These are phyloP conservation scores for Clamator glandarius DNA, from an alignment of 2,797 vertebrate species.

Conservation along the genomic window DNA sequence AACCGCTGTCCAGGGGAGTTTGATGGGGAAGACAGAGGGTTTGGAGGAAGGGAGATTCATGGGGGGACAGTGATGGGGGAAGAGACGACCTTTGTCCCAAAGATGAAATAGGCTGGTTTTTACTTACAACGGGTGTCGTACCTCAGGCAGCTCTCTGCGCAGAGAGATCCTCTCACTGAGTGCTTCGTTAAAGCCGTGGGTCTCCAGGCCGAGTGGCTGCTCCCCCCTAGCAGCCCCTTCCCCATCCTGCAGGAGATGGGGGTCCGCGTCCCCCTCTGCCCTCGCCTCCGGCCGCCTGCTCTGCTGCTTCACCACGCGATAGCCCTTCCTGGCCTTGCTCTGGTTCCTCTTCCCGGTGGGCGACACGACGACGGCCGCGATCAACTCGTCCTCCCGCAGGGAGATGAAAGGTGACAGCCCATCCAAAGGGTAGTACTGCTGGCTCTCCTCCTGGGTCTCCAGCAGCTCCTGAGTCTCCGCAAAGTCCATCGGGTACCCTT, in stretches of 20 bases:
- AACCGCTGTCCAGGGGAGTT: not conserved
- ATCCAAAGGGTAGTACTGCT: slow-evolving; percentile 74
- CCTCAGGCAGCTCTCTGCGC: slow-evolving; percentile 81
- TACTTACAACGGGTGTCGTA: slow-evolving; percentile 87
- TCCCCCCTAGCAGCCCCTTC: slow-evolving; percentile 44
- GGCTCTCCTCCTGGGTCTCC: slow-evolving; percentile 79
- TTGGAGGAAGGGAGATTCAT: not conserved
- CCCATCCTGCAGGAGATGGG: slow-evolving; percentile 10
- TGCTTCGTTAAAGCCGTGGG: slow-evolving; percentile 64
- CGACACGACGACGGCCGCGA: slow-evolving; percentile 68
- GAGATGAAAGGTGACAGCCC: slow-evolving; percentile 80
- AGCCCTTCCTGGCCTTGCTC: slow-evolving; percentile 75
- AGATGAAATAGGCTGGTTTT: slow-evolving; percentile 1
- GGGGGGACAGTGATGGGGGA: not conserved
- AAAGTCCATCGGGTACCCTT: slow-evolving; percentile 71
- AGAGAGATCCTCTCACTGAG: slow-evolving; percentile 77
- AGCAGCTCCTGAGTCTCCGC: slow-evolving; percentile 78
- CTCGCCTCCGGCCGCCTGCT: slow-evolving; percentile 37
- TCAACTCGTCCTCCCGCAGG: slow-evolving; percentile 86
- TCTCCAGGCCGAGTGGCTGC: slow-evolving; percentile 61
- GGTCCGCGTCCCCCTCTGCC: slow-evolving; percentile 21
- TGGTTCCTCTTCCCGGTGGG: slow-evolving; percentile 64
- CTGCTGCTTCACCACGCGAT: slow-evolving; percentile 77
- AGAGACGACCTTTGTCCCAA: not conserved
- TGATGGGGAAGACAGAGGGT: not conserved